A percentile compares a stretch with the other conserved stretches of the same genome.
Conservation (phyloP, 2,797 vertebrate genomes). For the Euphonia xanthogaster region DNA sequence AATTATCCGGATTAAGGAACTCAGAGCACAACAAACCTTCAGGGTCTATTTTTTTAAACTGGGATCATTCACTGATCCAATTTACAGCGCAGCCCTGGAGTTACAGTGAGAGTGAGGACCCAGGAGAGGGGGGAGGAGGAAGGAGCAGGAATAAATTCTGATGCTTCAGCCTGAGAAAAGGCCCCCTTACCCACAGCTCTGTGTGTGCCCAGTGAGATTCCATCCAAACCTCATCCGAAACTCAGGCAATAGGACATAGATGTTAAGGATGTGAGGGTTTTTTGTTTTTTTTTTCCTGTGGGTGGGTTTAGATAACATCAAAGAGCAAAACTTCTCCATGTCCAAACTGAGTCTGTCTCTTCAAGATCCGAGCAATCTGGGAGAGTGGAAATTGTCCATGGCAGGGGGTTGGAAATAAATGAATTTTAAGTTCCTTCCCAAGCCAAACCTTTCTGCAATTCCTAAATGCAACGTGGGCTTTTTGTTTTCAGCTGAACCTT, state of each 20-base stretch:
- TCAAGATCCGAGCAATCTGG: background rate
- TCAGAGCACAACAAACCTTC: slow-evolving; percentile 1
- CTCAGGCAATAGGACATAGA: background rate
- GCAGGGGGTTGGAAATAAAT: background rate
- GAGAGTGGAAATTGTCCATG: too few relatives aligned
- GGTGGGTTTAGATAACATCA: background rate
- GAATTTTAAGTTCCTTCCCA: background rate
- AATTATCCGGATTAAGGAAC: background rate
- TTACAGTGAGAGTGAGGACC: background rate
- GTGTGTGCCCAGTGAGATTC: background rate
- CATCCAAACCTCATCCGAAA: background rate
- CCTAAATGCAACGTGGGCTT: accelerated
- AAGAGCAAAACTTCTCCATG: background rate
- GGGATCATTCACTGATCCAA: background rate
- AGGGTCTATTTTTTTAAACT: background rate
- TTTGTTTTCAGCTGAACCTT: background rate
- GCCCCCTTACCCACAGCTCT: background rate
- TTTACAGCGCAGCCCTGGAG: background rate
- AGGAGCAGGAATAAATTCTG: background rate
- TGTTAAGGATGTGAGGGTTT: background rate
- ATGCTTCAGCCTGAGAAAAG: background rate
- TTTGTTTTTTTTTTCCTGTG: background rate
- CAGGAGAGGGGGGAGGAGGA: accelerated
- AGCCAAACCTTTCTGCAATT: background rate
- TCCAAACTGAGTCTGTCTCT: background rate